Evolutionary conservation across 2,888 invertebrate genomes (phyloP).

Genomic region (Deroplatys truncata): DNA sequence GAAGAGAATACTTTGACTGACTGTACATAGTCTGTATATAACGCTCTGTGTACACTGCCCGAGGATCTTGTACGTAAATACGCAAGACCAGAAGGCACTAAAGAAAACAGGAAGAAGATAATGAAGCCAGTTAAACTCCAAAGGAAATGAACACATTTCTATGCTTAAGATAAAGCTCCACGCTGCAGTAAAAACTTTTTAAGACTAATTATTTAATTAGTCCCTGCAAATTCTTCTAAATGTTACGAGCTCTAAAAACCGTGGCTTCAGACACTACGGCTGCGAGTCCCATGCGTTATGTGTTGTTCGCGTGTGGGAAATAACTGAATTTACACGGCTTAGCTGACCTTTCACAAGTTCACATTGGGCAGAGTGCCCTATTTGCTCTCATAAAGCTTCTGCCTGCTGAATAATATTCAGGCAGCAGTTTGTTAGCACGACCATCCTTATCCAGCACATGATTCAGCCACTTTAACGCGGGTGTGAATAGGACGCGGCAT

Average conservation of each 20-base stretch:
- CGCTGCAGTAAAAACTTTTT: not conserved
- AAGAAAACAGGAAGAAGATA: not conserved
- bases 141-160: not conserved
- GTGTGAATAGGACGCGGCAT: not conserved
- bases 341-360: not conserved
- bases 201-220: not conserved
- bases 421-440: not conserved
- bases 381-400: not conserved
- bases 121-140: not conserved
- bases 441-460: not conserved
- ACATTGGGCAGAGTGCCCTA: not conserved
- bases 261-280: not conserved
- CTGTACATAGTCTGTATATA: too few species aligned
- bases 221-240: not conserved
- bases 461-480: not conserved
- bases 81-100: not conserved
- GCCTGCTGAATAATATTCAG: not conserved
- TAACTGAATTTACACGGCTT: not conserved
- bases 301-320: constrained; percentile 8
- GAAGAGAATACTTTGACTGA: too few species aligned
- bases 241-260: not conserved
- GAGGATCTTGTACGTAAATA: not conserved
- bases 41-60: not conserved
- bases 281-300: not conserved
- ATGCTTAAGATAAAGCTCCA: not conserved